These are phyloP conservation scores for Tauraco hartlaubi DNA, from an alignment of 2,797 vertebrate genomes.

Conservation along the genomic window DNA sequence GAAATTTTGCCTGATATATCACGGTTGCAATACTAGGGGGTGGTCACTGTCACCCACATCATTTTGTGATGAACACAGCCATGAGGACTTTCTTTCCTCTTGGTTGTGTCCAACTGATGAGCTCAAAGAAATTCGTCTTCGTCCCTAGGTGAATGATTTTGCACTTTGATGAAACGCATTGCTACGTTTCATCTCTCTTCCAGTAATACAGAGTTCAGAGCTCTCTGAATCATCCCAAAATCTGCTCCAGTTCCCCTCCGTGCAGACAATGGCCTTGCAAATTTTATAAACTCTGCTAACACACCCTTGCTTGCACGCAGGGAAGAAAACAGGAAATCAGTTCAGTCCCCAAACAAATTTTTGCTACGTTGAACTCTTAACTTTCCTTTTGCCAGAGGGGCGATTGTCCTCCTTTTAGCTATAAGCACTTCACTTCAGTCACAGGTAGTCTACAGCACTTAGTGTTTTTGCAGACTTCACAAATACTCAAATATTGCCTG, in stretches of 20 bases:
- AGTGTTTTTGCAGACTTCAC: neutral
- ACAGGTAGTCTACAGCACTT: neutral
- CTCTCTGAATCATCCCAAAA: neutral
- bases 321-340: neutral
- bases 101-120: neutral
- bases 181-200: neutral
- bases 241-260: neutral
- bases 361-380: neutral
- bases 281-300: slow-evolving; percentile 5
- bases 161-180: neutral
- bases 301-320: neutral
- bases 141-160: neutral
- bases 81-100: neutral
- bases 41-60: neutral
- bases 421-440: neutral
- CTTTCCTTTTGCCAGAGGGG: neutral
- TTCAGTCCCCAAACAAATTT: neutral
- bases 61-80: neutral
- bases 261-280: neutral
- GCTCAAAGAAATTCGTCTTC: neutral
- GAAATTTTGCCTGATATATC: neutral
- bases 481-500: neutral
- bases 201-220: neutral
- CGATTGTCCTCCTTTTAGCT: neutral
- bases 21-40: neutral